Percentiles rank a stretch among this genome's conserved stretches.
Conservation (phyloP, 2,888 invertebrate species). For the Eupithecia tripunctaria region DNA sequence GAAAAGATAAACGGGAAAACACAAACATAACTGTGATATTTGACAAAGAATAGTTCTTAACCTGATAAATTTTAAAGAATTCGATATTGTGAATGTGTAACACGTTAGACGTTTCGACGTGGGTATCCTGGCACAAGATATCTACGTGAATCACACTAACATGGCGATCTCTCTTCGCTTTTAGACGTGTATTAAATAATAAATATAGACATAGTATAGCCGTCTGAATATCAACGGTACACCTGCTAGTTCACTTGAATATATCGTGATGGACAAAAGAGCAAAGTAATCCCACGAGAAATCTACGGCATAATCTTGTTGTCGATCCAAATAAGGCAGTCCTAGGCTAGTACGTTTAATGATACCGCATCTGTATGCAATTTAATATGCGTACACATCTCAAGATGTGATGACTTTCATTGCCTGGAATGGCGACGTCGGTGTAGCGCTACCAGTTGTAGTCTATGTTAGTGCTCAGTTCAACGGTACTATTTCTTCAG, state of each 20-base stretch:
- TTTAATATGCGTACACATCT: constrained; percentile 50
- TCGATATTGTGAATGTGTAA: constrained; percentile 49
- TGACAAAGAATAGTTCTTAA: constrained; percentile 42
- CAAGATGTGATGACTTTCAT: constrained; percentile 74
- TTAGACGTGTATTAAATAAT: constrained; percentile 34
- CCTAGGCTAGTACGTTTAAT: constrained; percentile 58
- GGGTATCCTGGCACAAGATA: constrained; percentile 65
- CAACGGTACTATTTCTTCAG: constrained; percentile 62
- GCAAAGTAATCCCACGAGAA: constrained; percentile 64
- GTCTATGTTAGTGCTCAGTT: constrained; percentile 57
- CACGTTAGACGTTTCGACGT: constrained; percentile 56
- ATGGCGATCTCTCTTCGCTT: constrained; percentile 43
- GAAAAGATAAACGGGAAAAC: constrained; percentile 32
- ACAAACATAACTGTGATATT: constrained; percentile 27
- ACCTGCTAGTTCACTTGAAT: constrained; percentile 46
- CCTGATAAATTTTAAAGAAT: constrained; percentile 60
- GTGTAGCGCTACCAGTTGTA: constrained; percentile 55
- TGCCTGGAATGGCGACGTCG: constrained; percentile 75
- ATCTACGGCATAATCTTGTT: constrained; percentile 57
- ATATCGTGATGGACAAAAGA: constrained; percentile 53
- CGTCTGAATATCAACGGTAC: constrained; percentile 44
- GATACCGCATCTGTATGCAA: constrained; percentile 54
- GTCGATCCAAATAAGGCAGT: constrained; percentile 64
- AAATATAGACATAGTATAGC: constrained; percentile 44
- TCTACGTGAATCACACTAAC: constrained; percentile 59